Percentiles rank a stretch among this genome's conserved stretches.
These are phyloP conservation scores for Philopotamus ludificatus DNA, from an alignment of 1,140 invertebrate genomes.

Conservation along the genomic window DNA sequence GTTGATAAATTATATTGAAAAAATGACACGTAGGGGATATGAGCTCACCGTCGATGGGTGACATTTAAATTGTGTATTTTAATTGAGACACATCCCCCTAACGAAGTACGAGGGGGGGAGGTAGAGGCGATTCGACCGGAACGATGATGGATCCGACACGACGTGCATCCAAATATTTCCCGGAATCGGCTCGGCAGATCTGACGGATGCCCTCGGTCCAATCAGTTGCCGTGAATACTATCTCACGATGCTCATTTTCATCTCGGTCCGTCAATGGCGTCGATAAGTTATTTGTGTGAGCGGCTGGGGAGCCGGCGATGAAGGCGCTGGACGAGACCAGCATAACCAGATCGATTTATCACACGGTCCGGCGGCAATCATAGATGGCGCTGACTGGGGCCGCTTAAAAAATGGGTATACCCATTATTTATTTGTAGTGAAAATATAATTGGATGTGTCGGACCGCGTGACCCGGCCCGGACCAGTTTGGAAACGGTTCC, in stretches of 20 bases:
- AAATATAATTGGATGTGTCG: conserved; percentile 36
- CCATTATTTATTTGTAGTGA: conserved; percentile 33
- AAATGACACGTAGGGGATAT: too few species aligned
- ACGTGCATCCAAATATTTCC: too few species aligned
- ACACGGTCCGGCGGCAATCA: conserved; percentile 3
- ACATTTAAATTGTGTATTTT: too few species aligned
- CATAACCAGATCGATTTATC: conserved; percentile 2
- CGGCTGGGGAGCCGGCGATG: background rate
- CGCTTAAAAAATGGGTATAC: background rate
- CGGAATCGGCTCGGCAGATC: too few species aligned
- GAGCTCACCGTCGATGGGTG: too few species aligned
- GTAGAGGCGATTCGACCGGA: background rate
- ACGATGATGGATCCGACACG: too few species aligned
- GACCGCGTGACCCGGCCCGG: too few species aligned
- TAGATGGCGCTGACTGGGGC: conserved; percentile 1
- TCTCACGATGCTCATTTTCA: background rate
- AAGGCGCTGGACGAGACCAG: background rate
- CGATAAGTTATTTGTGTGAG: background rate
- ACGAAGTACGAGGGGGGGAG: background rate
- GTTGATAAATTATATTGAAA: too few species aligned
- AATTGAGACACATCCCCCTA: conserved; percentile 15
- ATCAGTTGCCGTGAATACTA: background rate
- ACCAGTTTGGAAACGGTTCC: too few species aligned
- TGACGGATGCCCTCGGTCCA: too few species aligned
- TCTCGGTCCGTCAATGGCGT: background rate